These are phyloP conservation scores for Galeruca laticollis DNA, from an alignment of 2,888 invertebrate species.

Conservation along the genomic window DNA sequence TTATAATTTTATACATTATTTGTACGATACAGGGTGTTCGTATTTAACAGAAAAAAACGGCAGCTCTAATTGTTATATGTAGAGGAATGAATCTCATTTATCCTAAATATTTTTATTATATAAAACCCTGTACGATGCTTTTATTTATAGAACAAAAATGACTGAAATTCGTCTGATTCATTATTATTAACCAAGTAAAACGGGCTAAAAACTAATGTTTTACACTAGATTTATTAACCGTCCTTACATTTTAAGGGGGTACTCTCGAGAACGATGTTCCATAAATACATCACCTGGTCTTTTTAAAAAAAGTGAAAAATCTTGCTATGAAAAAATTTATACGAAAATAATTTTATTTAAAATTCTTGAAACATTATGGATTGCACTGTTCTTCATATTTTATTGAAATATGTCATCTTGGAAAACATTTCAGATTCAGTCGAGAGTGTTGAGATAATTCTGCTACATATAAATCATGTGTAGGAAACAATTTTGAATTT, in stretches of 20 bases:
- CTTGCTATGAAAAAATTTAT: conserved; percentile 9
- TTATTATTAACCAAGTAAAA: conserved; percentile 44
- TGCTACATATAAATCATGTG: too few relatives aligned
- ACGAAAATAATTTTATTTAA: too few relatives aligned
- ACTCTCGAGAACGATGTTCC: conserved; percentile 21
- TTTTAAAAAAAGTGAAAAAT: not conserved
- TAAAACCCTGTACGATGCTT: conserved; percentile 53
- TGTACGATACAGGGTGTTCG: conserved; percentile 59
- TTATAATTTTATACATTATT: conserved; percentile 59
- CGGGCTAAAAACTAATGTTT: conserved; percentile 52
- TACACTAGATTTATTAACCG: conserved; percentile 51
- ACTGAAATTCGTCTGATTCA: conserved; percentile 51
- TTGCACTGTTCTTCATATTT: too few relatives aligned
- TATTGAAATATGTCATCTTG: too few relatives aligned
- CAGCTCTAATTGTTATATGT: conserved; percentile 49
- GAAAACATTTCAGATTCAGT: too few relatives aligned
- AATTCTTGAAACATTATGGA: too few relatives aligned
- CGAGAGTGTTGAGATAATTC: too few relatives aligned
- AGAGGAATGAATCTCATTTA: conserved; percentile 40
- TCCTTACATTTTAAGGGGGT: conserved; percentile 46
- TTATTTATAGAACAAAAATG: conserved; percentile 52
- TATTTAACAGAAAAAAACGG: conserved; percentile 48
- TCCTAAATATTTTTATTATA: conserved; percentile 34
- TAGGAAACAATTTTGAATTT: too few relatives aligned
- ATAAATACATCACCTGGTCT: not conserved